Evolutionary conservation across 2,797 vertebrate genomes (phyloP).

Genomic region (Bufotes viridis): DNA sequence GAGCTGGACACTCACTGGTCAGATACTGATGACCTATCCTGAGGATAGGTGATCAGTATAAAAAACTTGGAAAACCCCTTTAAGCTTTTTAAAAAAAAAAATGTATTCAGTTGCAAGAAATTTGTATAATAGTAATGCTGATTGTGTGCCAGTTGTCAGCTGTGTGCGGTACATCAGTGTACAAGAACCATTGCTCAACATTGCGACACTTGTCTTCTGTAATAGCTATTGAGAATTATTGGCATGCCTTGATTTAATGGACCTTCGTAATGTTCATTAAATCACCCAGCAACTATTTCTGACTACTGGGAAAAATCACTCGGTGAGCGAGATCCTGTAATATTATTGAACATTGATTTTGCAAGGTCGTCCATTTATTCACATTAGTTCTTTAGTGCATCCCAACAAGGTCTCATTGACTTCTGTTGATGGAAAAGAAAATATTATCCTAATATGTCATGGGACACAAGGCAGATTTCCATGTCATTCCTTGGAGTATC

Average conservation of each 20-base stretch:
- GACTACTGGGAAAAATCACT: slow-evolving; percentile 33
- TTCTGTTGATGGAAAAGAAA: background rate
- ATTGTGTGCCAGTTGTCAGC: background rate
- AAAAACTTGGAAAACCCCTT: background rate
- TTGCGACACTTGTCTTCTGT: slow-evolving; percentile 35
- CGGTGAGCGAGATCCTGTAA: slow-evolving; percentile 10
- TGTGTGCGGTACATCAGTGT: background rate
- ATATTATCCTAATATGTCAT: slow-evolving; percentile 4
- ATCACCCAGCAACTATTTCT: slow-evolving; percentile 36
- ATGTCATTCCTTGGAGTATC: background rate
- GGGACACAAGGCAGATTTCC: background rate
- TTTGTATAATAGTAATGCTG: background rate
- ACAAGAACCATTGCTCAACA: background rate
- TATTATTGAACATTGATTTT: slow-evolving; percentile 58
- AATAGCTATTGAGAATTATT: slow-evolving; percentile 51
- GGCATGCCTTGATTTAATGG: slow-evolving; percentile 53
- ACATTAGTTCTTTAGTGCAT: slow-evolving; percentile 1
- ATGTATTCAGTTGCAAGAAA: background rate
- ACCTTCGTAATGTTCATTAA: slow-evolving; percentile 50
- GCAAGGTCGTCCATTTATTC: background rate
- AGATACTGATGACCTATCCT: too few species aligned
- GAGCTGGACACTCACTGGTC: too few species aligned
- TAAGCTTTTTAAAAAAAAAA: background rate
- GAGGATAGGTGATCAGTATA: too few species aligned
- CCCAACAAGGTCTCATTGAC: background rate